phyloP scores from a whole-genome alignment of 1,140 invertebrate species.

The Adoxophyes honmai region DNA sequence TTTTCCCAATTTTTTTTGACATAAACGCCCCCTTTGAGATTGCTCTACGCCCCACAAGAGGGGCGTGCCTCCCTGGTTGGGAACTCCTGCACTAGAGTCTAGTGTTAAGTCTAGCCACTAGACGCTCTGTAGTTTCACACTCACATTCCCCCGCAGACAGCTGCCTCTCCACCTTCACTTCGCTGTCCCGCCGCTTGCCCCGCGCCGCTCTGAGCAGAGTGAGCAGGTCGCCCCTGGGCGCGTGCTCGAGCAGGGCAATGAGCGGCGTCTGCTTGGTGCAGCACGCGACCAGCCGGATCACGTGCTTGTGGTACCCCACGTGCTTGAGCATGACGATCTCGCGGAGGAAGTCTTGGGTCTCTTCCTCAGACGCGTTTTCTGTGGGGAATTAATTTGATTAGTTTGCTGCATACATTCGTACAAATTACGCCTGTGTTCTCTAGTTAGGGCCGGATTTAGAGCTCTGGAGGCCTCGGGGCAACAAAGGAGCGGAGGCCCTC shows the following conservation, averaged over 20 bases:
- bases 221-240: constrained; percentile 87
- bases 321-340: constrained; percentile 90
- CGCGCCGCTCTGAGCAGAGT: constrained; percentile 71
- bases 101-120: too few species aligned
- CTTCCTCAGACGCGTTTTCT: constrained; percentile 77
- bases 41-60: too few species aligned
- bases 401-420: too few species aligned
- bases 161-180: constrained; percentile 26
- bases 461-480: too few species aligned
- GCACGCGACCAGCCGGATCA: constrained; percentile 88
- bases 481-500: too few species aligned
- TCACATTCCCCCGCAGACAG: constrained; percentile 61
- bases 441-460: too few species aligned
- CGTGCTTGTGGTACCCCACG: constrained; percentile 86
- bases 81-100: too few species aligned
- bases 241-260: constrained; percentile 88
- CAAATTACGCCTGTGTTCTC: too few species aligned
- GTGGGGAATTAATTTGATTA: constrained; percentile 3
- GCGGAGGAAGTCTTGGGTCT: constrained; percentile 81
- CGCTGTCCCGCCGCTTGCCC: constrained; percentile 36
- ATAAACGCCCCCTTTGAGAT: too few species aligned
- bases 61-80: too few species aligned
- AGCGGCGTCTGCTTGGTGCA: constrained; percentile 83
- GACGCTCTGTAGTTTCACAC: constrained; percentile 22
- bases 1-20: too few species aligned